Evolutionary conservation across 2,113 vertebrate species (phyloP).

Genomic region (Tiliqua scincoides): DNA sequence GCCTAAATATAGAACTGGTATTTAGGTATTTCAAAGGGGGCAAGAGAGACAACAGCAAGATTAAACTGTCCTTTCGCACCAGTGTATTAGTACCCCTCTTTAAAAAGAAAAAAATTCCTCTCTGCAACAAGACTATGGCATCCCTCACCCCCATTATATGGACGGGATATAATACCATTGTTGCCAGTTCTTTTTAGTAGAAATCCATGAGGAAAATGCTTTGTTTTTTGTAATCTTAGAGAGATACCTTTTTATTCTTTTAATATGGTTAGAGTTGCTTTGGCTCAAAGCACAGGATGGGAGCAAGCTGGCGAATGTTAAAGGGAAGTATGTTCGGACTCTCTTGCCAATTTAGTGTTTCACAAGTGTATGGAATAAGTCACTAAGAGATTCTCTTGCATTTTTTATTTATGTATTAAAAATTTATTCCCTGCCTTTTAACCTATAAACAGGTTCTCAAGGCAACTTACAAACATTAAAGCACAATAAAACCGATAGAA

Average conservation of each 20-base stretch:
- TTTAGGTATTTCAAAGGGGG: not conserved
- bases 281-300: not conserved
- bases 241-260: not conserved
- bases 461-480: not conserved
- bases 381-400: not conserved
- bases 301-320: not conserved
- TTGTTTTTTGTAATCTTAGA: not conserved
- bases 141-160: not conserved
- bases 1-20: not conserved
- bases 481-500: constrained; percentile 5
- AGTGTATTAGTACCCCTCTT: too few species aligned
- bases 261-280: not conserved
- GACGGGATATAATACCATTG: not conserved
- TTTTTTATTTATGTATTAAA: constrained; percentile 10
- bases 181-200: not conserved
- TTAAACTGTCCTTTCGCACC: not conserved
- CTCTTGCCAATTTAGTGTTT: not conserved
- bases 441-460: constrained; percentile 11
- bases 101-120: not conserved
- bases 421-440: not conserved
- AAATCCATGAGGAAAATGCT: not conserved
- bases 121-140: not conserved
- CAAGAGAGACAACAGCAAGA: not conserved
- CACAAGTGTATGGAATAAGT: not conserved
- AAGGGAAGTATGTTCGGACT: too few species aligned